phyloP scores from a whole-genome alignment of 2,113 vertebrate species.

The Fukomys damarensis region DNA sequence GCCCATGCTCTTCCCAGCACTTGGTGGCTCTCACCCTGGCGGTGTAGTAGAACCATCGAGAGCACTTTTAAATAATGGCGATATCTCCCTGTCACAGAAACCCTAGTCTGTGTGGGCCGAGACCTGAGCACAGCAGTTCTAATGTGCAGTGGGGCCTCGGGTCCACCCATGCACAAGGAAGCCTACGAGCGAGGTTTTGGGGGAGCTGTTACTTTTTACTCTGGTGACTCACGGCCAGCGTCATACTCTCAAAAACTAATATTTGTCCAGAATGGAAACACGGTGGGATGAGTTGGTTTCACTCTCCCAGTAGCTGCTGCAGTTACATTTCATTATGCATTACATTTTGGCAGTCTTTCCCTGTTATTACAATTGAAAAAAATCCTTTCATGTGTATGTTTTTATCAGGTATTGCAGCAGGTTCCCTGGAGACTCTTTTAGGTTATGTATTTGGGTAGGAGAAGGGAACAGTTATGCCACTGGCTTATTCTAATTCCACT shows the following conservation, averaged over 20 bases:
- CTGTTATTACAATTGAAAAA: not conserved
- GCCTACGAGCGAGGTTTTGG: not conserved
- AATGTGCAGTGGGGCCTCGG: not conserved
- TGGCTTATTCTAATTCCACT: slow-evolving; percentile 65
- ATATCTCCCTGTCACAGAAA: not conserved
- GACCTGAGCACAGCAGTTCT: not conserved
- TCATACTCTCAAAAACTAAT: not conserved
- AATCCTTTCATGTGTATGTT: not conserved
- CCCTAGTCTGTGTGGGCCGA: not conserved
- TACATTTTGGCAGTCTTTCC: not conserved
- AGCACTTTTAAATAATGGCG: not conserved
- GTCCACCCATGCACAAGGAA: not conserved
- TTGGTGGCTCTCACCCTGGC: not conserved
- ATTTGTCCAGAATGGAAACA: not conserved
- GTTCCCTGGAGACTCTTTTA: slow-evolving; percentile 19
- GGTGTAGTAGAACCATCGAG: not conserved
- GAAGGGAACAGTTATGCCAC: not conserved
- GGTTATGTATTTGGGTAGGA: slow-evolving; percentile 53
- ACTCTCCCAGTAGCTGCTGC: not conserved
- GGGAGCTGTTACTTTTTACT: not conserved
- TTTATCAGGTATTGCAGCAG: not conserved
- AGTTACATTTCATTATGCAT: not conserved
- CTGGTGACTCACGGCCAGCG: not conserved
- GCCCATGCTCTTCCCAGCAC: not conserved
- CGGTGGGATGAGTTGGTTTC: not conserved